Percentiles rank a stretch among this genome's conserved stretches.
These are phyloP conservation scores for Oryzias sinensis DNA, from an alignment of 2,797 vertebrate species.

Conservation along the genomic window DNA sequence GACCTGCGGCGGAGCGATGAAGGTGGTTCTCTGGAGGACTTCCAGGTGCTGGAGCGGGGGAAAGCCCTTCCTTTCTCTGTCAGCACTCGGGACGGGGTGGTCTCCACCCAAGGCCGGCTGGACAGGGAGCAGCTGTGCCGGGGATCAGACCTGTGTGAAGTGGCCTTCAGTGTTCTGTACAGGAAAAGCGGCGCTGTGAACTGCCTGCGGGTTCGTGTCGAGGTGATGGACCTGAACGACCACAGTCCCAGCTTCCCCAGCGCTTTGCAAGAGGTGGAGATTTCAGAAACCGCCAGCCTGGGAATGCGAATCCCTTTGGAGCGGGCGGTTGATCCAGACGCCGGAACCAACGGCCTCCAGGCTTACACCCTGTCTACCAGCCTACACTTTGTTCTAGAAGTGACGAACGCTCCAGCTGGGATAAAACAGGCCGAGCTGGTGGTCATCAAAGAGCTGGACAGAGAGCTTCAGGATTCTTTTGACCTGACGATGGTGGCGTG, in stretches of 20 bases:
- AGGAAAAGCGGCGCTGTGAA: slow-evolving; percentile 74
- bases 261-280: slow-evolving; percentile 85
- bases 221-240: slow-evolving; percentile 90
- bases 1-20: slow-evolving; percentile 78
- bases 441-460: slow-evolving; percentile 87
- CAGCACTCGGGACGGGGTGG: slow-evolving; percentile 73
- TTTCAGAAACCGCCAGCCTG: slow-evolving; percentile 86
- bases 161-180: slow-evolving; percentile 87
- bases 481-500: slow-evolving; percentile 83
- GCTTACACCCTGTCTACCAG: slow-evolving; percentile 84
- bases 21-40: slow-evolving; percentile 68
- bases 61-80: slow-evolving; percentile 81
- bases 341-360: slow-evolving; percentile 80
- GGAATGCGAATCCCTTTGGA: slow-evolving; percentile 87
- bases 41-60: slow-evolving; percentile 86
- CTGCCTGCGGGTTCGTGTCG: slow-evolving; percentile 85
- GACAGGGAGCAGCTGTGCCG: slow-evolving; percentile 89
- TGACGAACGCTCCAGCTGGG: slow-evolving; percentile 78
- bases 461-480: slow-evolving; percentile 84
- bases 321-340: slow-evolving; percentile 84
- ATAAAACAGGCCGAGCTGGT: slow-evolving; percentile 85
- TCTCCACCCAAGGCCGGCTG: slow-evolving; percentile 82
- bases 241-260: slow-evolving; percentile 85
- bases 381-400: slow-evolving; percentile 87
- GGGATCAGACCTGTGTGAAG: slow-evolving; percentile 81